Base-by-base conservation (phyloP, 2,888 invertebrate genomes). In the Drosophila flavopinicola region DNA sequence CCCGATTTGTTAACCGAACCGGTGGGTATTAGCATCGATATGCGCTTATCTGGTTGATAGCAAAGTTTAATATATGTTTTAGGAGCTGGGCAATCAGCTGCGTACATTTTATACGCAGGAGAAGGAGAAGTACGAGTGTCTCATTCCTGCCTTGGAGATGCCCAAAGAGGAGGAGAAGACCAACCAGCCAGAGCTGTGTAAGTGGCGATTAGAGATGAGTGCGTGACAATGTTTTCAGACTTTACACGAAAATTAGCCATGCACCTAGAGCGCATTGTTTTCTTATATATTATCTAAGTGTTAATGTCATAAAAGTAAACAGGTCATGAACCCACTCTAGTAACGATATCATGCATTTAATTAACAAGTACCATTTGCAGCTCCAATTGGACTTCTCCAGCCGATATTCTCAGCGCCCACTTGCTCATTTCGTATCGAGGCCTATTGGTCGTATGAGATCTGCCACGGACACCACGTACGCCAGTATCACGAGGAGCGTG, bases 371-470 rank as follows among this genome's bases (percentile, higher is more conserved):
- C 6, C 0, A 6, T 20, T 1, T 66, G 1, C 32, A 41, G 94
- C 94, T 69, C 96, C 97, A 0, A 91, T 97, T 39, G 95, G 96
- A 80, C 91, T 98, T 13, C 90, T 98, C 41, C 92, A 94, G 60
- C 94, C 95, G 0, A 91, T 98, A 56, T 96, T 98, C 89, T 92
- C 92, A 1, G 94, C 95, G 78, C 94, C 94, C 74, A 94, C 94
- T 44, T 98, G 98, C 88, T 96, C 97, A 0, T 97, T 96, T 86
- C 93, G 96, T 68, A 91, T 97, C 45, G 98, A 97, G 89, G 94
- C 95, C 2, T 99, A 98, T 88, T 99, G 99, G 99, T 97, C 97
- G 0, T 99, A 99, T 90, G 98, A 99, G 91, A 94, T 99, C 25
- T 99, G 99, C 85, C 99, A 99, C 91, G 98, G 98, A 0, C 93